These are phyloP conservation scores for Globodera rostochiensis DNA, from an alignment of 1,140 invertebrate genomes.

Conservation along the genomic window DNA sequence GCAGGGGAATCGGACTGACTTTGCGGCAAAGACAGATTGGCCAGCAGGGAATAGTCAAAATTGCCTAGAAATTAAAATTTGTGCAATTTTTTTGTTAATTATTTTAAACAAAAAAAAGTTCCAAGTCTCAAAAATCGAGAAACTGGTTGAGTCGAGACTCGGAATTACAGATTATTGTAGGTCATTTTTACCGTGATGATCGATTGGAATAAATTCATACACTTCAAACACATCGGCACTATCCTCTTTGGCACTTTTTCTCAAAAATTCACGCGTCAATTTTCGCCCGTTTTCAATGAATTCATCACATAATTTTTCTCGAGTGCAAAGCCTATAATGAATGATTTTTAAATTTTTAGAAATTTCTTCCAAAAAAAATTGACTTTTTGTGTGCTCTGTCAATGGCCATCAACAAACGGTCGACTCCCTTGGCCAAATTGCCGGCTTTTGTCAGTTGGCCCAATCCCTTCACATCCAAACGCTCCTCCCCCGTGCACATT, in stretches of 20 bases:
- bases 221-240: constrained; percentile 59
- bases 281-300: constrained; percentile 56
- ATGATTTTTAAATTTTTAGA: constrained; percentile 41
- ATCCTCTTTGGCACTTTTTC: constrained; percentile 30
- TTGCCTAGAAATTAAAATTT: constrained; percentile 42
- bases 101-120: too few relatives aligned
- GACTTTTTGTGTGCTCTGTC: constrained; percentile 24
- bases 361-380: constrained; percentile 38
- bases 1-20: constrained; percentile 32
- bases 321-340: constrained; percentile 26
- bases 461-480: constrained; percentile 50
- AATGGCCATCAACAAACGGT: constrained; percentile 51
- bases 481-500: constrained; percentile 61
- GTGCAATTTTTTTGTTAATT: neutral
- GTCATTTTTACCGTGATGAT: constrained; percentile 46
- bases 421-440: constrained; percentile 54
- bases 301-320: constrained; percentile 48
- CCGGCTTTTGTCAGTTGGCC: constrained; percentile 59
- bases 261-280: constrained; percentile 47
- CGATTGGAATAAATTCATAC: constrained; percentile 48
- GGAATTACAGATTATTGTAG: neutral
- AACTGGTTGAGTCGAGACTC: too few relatives aligned
- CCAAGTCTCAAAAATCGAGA: too few relatives aligned
- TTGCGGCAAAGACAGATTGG: constrained; percentile 50
- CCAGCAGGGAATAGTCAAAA: constrained; percentile 52